A percentile compares a stretch with the other conserved stretches of the same genome.
phyloP scores from a whole-genome alignment of 2,113 vertebrate species.

The Oriolus oriolus region DNA sequence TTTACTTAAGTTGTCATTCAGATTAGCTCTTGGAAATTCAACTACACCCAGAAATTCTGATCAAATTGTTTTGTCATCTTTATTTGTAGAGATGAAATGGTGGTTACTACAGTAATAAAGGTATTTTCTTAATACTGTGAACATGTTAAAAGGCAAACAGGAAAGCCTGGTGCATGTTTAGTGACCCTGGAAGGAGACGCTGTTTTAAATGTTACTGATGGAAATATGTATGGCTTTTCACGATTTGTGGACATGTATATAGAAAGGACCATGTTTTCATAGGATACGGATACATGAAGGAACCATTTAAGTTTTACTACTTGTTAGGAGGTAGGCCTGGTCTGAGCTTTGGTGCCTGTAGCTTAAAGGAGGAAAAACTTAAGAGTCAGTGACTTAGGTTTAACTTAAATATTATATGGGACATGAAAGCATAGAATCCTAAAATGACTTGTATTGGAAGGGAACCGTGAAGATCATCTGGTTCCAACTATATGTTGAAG shows the following conservation, averaged over 20 bases:
- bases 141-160: not conserved
- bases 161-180: not conserved
- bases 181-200: not conserved
- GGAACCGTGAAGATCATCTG: not conserved
- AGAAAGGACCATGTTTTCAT: not conserved
- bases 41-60: not conserved
- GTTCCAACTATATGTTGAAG: not conserved
- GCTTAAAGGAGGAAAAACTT: not conserved
- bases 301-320: not conserved
- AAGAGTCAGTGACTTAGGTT: not conserved
- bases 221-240: not conserved
- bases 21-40: not conserved
- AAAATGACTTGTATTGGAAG: not conserved
- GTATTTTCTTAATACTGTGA: not conserved
- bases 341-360: not conserved
- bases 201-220: not conserved
- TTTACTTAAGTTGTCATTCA: not conserved
- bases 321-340: not conserved
- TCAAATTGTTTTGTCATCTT: not conserved
- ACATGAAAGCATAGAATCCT: not conserved
- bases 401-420: not conserved
- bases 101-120: not conserved
- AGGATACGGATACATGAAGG: fast-evolving
- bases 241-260: not conserved
- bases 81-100: not conserved